Evolutionary conservation across 2,888 invertebrate species (phyloP).

Genomic region (Drosophila pegasa): DNA sequence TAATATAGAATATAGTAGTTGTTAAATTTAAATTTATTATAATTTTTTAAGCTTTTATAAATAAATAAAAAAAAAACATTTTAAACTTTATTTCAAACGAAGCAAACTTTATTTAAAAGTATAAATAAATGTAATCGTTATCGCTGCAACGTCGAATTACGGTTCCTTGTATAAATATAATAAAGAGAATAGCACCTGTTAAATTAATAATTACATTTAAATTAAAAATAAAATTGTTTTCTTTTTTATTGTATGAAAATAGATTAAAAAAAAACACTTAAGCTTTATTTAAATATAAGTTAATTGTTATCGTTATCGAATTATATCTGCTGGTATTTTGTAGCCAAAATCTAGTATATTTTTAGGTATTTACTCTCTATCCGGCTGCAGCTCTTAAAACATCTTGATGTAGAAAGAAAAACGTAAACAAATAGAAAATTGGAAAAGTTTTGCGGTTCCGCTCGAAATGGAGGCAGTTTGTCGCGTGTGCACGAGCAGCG

Average conservation of each 20-base stretch:
- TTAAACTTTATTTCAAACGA: neutral
- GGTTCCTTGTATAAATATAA: no score
- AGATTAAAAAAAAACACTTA: no score
- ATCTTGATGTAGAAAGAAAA: slow-evolving; percentile 5
- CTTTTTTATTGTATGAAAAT: no score
- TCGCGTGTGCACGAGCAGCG: slow-evolving; percentile 61
- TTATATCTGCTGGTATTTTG: neutral
- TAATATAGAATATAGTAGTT: neutral
- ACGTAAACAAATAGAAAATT: slow-evolving; percentile 28
- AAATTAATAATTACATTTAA: no score
- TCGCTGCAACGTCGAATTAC: neutral
- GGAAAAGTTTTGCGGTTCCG: neutral
- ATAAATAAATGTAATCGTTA: neutral
- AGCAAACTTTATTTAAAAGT: neutral
- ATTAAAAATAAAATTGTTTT: no score
- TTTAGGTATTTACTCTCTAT: slow-evolving; percentile 4
- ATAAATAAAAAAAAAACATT: neutral
- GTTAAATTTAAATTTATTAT: neutral
- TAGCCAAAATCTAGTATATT: slow-evolving; percentile 10
- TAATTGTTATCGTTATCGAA: no score
- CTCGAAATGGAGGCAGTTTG: slow-evolving; percentile 53
- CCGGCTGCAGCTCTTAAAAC: neutral
- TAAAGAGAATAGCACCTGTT: no score
- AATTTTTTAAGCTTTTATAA: neutral
- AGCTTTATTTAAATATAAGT: no score